Conservation (phyloP, 2,113 vertebrate species). For the Malurus melanocephalus region DNA sequence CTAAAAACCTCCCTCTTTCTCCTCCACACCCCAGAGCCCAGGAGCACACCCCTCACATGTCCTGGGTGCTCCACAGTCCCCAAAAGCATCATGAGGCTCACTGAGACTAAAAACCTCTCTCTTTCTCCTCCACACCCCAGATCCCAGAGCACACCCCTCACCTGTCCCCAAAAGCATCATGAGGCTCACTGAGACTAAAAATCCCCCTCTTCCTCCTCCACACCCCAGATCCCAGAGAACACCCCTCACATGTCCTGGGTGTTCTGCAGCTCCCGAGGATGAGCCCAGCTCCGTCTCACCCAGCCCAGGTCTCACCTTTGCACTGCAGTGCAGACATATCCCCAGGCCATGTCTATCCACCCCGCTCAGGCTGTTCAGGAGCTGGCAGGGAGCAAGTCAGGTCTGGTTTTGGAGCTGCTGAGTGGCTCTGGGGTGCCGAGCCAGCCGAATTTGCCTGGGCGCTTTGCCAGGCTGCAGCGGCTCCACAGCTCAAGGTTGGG, state of each 20-base stretch:
- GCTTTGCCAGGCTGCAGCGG: accelerated
- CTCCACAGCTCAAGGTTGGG: not conserved
- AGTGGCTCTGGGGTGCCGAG: not conserved
- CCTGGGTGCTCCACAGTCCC: not conserved
- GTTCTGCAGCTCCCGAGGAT: not conserved
- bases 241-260: accelerated
- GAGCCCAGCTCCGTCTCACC: not conserved
- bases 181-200: too few relatives aligned
- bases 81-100: not conserved
- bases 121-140: not conserved
- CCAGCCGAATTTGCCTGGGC: not conserved
- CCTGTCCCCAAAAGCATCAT: not conserved
- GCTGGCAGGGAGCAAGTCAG: constrained; percentile 35
- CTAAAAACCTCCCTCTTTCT: not conserved
- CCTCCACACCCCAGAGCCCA: not conserved
- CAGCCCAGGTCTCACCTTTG: constrained; percentile 33
- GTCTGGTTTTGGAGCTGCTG: constrained; percentile 41
- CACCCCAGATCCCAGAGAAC: not conserved
- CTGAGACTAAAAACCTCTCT: too few relatives aligned
- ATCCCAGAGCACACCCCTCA: not conserved
- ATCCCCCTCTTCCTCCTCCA: not conserved
- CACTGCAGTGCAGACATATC: constrained; percentile 18
- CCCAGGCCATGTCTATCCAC: constrained; percentile 1
- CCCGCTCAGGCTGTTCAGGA: not conserved
- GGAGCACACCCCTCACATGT: not conserved